Evolutionary conservation across 2,113 vertebrate species (phyloP).

Genomic region (Cygnus buccinator): DNA sequence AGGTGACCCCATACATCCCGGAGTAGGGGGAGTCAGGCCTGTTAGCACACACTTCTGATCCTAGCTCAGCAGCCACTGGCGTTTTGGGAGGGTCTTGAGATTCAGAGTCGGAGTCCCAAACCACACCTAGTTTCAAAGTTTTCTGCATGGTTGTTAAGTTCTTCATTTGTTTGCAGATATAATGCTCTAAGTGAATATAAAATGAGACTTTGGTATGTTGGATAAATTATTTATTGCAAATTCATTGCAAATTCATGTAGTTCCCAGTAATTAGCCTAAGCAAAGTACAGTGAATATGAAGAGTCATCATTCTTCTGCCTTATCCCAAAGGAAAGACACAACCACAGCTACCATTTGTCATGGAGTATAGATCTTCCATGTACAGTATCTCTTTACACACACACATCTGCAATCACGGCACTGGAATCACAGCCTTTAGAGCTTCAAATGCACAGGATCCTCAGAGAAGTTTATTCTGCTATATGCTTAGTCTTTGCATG

Average conservation of each 20-base stretch:
- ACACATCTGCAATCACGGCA: neutral
- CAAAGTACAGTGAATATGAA: neutral
- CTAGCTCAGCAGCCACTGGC: neutral
- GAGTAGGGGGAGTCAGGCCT: neutral
- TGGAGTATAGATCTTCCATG: neutral
- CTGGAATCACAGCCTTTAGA: neutral
- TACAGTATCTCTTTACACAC: neutral
- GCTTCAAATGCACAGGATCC: neutral
- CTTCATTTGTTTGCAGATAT: neutral
- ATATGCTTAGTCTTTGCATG: neutral
- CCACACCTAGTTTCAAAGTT: neutral
- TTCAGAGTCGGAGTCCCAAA: neutral
- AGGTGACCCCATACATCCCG: neutral
- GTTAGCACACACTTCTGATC: neutral
- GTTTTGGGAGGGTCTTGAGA: neutral
- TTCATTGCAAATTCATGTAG: constrained; percentile 4
- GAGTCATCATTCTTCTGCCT: constrained; percentile 13
- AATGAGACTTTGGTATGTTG: neutral
- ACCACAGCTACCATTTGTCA: neutral
- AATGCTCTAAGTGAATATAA: neutral
- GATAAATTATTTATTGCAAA: constrained; percentile 30
- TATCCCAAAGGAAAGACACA: neutral
- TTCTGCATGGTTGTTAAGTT: neutral
- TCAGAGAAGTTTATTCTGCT: neutral
- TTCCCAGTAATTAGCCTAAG: constrained; percentile 8